Conservation (phyloP, 2,888 invertebrate genomes). For the Volucella zonaria region DNA sequence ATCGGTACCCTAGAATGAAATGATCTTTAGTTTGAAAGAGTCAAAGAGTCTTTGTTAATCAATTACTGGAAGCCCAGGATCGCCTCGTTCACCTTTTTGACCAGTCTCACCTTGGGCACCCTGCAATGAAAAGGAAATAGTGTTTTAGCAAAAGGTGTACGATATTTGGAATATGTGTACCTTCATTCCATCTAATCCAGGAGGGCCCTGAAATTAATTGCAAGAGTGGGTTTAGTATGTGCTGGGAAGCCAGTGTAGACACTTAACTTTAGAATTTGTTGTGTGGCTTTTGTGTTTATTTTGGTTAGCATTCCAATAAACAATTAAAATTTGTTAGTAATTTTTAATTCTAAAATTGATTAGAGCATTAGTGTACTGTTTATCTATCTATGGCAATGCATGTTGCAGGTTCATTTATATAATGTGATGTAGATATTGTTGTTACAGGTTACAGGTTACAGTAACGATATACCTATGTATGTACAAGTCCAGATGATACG, state of each 20-base stretch:
- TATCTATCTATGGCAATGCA: no score
- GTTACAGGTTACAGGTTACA: no score
- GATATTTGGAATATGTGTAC: conserved; percentile 83
- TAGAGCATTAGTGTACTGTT: no score
- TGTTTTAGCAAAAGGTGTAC: conserved; percentile 33
- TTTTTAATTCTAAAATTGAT: not conserved
- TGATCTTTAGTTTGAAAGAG: conserved; percentile 67
- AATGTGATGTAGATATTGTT: not conserved
- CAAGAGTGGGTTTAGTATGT: conserved; percentile 65
- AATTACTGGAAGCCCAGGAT: conserved; percentile 96
- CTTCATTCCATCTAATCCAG: conserved; percentile 98
- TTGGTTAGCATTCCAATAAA: not conserved
- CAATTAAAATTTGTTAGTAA: conserved; percentile 17
- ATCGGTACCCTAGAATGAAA: conserved; percentile 89
- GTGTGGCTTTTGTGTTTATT: not conserved
- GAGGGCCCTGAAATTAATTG: conserved; percentile 87
- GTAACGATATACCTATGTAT: no score
- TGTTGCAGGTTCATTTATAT: not conserved
- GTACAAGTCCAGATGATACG: no score
- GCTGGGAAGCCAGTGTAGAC: conserved; percentile 47
- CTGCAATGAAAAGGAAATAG: conserved; percentile 82
- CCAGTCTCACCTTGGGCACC: conserved; percentile 97
- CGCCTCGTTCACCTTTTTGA: conserved; percentile 95
- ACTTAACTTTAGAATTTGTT: conserved; percentile 22
- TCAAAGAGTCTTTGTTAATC: conserved; percentile 43